phyloP scores from a whole-genome alignment of 2,888 invertebrate species.

The Epistrophella euchroma region DNA sequence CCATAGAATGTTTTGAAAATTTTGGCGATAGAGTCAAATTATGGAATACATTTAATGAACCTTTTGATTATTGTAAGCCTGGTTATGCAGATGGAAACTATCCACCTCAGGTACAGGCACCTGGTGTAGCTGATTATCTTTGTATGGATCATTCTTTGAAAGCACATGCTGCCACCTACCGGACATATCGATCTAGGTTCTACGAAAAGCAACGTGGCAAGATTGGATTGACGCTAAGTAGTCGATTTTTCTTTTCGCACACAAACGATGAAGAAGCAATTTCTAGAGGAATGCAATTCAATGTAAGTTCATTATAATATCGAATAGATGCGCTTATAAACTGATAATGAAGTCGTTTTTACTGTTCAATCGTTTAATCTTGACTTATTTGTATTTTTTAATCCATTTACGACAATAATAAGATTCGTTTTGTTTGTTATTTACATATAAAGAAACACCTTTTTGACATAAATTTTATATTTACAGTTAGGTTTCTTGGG shows the following conservation, averaged over 20 bases:
- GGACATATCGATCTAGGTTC: slow-evolving; percentile 83
- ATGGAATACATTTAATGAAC: slow-evolving; percentile 87
- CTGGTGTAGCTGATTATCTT: slow-evolving; percentile 84
- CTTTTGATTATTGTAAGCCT: slow-evolving; percentile 82
- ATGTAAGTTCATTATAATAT: slow-evolving; percentile 68
- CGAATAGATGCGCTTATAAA: too few relatives aligned
- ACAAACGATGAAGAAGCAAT: slow-evolving; percentile 73
- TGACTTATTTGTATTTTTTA: too few relatives aligned
- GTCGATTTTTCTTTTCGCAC: slow-evolving; percentile 78
- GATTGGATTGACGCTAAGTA: slow-evolving; percentile 78
- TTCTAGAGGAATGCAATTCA: slow-evolving; percentile 78
- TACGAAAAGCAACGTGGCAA: slow-evolving; percentile 80
- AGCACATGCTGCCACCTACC: slow-evolving; percentile 85
- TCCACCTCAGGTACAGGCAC: slow-evolving; percentile 81
- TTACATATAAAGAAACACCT: too few relatives aligned
- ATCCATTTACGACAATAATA: too few relatives aligned
- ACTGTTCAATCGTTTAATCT: too few relatives aligned
- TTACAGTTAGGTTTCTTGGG: slow-evolving; percentile 81
- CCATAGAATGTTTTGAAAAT: slow-evolving; percentile 83
- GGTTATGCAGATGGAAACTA: slow-evolving; percentile 84
- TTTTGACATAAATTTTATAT: too few relatives aligned
- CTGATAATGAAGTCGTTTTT: too few relatives aligned
- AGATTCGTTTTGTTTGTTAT: too few relatives aligned
- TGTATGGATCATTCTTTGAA: slow-evolving; percentile 84
- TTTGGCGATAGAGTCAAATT: slow-evolving; percentile 84